A percentile compares a stretch with the other conserved stretches of the same genome.
These are phyloP conservation scores for Indicator maculatus DNA, from an alignment of 2,113 vertebrate genomes.

Conservation along the genomic window DNA sequence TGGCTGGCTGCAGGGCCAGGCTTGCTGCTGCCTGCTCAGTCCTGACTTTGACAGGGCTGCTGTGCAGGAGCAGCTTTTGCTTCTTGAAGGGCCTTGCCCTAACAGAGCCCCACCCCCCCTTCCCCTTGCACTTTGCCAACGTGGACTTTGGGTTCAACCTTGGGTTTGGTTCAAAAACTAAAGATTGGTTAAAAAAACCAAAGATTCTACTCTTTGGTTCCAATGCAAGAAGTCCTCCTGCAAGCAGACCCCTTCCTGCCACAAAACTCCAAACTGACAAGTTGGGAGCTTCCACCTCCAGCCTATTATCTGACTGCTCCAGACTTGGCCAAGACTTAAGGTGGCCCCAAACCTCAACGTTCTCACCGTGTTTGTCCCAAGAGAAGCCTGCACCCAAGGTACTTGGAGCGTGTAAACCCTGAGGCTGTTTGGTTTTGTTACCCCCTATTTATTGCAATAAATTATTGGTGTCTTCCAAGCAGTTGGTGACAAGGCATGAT, in stretches of 20 bases:
- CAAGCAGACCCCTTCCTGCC: background rate
- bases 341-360: background rate
- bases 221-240: background rate
- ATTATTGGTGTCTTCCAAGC: conserved; percentile 66
- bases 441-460: conserved; percentile 74
- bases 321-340: background rate
- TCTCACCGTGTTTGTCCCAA: background rate
- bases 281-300: background rate
- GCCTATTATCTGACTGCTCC: background rate
- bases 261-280: background rate
- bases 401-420: background rate
- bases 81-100: background rate
- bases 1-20: background rate
- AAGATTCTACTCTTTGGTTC: background rate
- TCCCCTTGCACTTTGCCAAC: background rate
- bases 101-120: background rate
- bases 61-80: background rate
- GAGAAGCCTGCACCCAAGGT: background rate
- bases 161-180: background rate
- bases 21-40: background rate
- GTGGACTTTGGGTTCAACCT: background rate
- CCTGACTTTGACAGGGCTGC: background rate
- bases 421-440: background rate
- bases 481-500: background rate
- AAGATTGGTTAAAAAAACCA: too few relatives aligned